Conservation (phyloP, 2,113 vertebrate species). For the Xenotilapia longispinis region DNA sequence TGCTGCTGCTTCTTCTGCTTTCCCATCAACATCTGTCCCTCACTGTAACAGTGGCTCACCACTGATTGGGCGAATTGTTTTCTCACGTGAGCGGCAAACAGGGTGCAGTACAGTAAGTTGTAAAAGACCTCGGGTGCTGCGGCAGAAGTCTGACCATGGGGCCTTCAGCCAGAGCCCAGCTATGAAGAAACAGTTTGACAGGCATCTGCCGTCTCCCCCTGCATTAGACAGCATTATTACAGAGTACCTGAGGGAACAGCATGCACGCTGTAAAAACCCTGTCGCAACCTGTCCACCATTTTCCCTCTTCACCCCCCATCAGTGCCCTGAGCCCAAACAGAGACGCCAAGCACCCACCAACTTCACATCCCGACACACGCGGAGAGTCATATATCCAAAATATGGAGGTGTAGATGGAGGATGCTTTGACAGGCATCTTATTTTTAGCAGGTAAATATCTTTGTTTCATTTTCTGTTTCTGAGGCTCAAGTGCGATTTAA, state of each 20-base stretch:
- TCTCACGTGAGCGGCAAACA: conserved; percentile 86
- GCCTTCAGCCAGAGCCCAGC: conserved; percentile 98
- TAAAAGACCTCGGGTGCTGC: conserved; percentile 85
- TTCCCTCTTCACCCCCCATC: conserved; percentile 97
- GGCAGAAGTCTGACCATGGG: conserved; percentile 97
- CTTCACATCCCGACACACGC: conserved; percentile 92
- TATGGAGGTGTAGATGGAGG: conserved; percentile 97
- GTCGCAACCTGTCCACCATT: conserved; percentile 98
- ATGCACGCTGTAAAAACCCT: conserved; percentile 98
- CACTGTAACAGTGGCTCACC: conserved; percentile 79
- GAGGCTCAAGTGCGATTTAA: neutral
- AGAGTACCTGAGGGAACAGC: conserved; percentile 96
- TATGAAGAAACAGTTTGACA: conserved; percentile 96
- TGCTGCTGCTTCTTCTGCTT: conserved; percentile 64
- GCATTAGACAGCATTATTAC: conserved; percentile 98
- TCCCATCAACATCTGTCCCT: conserved; percentile 68
- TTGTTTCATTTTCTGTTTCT: neutral
- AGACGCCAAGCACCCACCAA: conserved; percentile 94
- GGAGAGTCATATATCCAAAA: conserved; percentile 92
- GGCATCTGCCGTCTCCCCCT: conserved; percentile 93
- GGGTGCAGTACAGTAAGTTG: conserved; percentile 77
- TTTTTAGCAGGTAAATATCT: conserved; percentile 88
- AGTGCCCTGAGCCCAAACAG: conserved; percentile 98
- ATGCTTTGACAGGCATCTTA: conserved; percentile 97
- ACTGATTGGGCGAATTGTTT: conserved; percentile 90